Conservation (phyloP, 2,113 vertebrate genomes). For the Pimephales promelas region DNA sequence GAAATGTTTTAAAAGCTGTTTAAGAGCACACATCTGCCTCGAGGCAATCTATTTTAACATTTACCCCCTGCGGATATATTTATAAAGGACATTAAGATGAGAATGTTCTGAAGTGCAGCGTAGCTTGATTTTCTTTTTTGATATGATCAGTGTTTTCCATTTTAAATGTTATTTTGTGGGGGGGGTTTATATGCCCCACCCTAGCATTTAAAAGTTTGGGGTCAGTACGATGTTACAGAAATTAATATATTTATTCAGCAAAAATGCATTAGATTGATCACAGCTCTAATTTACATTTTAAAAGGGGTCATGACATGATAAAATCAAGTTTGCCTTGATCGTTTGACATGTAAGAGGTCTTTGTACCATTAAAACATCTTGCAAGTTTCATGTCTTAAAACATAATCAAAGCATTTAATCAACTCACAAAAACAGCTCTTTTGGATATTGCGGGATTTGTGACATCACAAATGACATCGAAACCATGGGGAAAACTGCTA, state of each 20-base stretch:
- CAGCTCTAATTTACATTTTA: background rate
- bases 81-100: constrained; percentile 11
- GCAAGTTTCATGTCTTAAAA: no score
- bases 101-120: background rate
- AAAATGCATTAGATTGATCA: background rate
- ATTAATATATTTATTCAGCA: background rate
- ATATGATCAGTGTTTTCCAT: background rate
- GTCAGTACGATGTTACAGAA: background rate
- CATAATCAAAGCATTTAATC: no score
- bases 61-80: constrained; percentile 33
- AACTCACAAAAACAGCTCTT: no score
- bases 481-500: no score
- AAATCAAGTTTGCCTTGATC: no score
- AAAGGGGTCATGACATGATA: background rate
- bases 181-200: no score
- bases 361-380: no score
- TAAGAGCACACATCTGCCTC: constrained; percentile 8
- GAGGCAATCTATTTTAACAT: constrained; percentile 6
- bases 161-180: background rate
- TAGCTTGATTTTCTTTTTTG: background rate
- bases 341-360: no score
- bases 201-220: background rate
- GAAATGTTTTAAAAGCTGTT: constrained; percentile 36
- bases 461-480: no score
- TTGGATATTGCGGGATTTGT: no score